phyloP scores from a whole-genome alignment of 2,888 invertebrate species.

The Parochlus steinenii region DNA sequence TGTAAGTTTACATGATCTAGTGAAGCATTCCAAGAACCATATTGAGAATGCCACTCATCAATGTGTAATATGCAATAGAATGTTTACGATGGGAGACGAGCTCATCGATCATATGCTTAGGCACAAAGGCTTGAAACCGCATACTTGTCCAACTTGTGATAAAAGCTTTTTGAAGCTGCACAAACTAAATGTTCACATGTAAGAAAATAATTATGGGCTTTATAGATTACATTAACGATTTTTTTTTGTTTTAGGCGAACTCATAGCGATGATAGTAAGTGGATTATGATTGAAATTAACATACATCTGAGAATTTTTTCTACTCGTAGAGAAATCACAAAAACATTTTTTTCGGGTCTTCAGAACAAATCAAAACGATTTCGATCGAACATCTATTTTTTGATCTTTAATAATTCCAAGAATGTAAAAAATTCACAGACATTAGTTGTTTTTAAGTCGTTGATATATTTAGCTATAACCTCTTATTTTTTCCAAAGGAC shows the following conservation, averaged over 20 bases:
- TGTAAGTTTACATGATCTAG: conserved; percentile 27
- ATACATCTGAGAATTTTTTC: no score
- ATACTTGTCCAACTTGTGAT: conserved; percentile 39
- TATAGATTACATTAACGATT: no score
- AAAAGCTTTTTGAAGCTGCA: conserved; percentile 33
- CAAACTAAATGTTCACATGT: conserved; percentile 7
- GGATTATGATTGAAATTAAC: no score
- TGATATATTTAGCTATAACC: not conserved
- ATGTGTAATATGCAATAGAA: conserved; percentile 39
- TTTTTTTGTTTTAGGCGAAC: no score
- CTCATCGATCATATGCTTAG: conserved; percentile 38
- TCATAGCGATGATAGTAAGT: conserved; percentile 8
- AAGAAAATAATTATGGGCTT: no score
- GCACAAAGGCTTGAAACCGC: conserved; percentile 39
- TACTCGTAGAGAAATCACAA: no score
- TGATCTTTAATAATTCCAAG: no score
- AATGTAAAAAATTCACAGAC: no score
- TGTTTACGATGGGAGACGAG: conserved; percentile 39
- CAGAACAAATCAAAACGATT: no score
- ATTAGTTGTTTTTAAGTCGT: no score
- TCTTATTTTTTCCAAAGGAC: not conserved
- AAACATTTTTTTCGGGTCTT: no score
- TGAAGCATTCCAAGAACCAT: conserved; percentile 37
- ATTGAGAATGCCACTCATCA: conserved; percentile 32
- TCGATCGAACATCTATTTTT: no score